phyloP scores from a whole-genome alignment of 2,888 invertebrate genomes.

The Cyclophora punctaria region DNA sequence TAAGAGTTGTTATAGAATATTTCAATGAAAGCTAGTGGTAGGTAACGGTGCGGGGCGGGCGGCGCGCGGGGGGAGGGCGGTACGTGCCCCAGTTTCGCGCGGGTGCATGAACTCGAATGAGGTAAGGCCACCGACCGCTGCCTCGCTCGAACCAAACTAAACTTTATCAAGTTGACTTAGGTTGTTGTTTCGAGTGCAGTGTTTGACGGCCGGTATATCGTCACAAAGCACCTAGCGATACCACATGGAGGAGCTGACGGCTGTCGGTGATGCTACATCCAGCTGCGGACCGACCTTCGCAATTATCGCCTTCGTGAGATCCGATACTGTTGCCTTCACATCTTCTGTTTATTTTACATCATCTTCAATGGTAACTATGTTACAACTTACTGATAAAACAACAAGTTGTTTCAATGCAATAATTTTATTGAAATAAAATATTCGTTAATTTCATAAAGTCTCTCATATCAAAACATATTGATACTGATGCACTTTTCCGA shows the following conservation, averaged over 20 bases:
- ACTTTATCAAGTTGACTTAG: conserved; percentile 38
- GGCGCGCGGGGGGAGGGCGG: conserved; percentile 46
- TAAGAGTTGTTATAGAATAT: conserved; percentile 46
- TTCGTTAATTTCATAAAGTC: neutral
- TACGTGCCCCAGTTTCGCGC: conserved; percentile 72
- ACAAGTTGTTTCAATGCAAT: neutral
- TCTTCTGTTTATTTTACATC: neutral
- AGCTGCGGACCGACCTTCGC: conserved; percentile 68
- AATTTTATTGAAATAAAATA: neutral
- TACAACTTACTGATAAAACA: too few relatives aligned
- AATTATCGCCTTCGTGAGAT: conserved; percentile 56
- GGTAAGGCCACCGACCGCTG: conserved; percentile 74
- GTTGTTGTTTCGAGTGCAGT: conserved; percentile 30
- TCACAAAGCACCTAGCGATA: conserved; percentile 64
- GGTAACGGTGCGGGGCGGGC: conserved; percentile 54
- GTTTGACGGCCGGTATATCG: conserved; percentile 47
- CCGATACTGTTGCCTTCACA: conserved; percentile 24
- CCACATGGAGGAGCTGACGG: conserved; percentile 54
- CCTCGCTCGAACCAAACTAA: conserved; percentile 39
- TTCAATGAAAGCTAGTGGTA: conserved; percentile 69
- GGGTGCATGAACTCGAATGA: conserved; percentile 75
- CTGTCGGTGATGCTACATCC: conserved; percentile 60
- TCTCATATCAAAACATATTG: neutral
- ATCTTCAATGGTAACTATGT: too few relatives aligned
- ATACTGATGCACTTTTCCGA: too few relatives aligned